Evolutionary conservation across 2,797 vertebrate species (phyloP), one percentile per base, ranked within the genome.

Genomic region (Rhynchonycteris naso): DNA sequence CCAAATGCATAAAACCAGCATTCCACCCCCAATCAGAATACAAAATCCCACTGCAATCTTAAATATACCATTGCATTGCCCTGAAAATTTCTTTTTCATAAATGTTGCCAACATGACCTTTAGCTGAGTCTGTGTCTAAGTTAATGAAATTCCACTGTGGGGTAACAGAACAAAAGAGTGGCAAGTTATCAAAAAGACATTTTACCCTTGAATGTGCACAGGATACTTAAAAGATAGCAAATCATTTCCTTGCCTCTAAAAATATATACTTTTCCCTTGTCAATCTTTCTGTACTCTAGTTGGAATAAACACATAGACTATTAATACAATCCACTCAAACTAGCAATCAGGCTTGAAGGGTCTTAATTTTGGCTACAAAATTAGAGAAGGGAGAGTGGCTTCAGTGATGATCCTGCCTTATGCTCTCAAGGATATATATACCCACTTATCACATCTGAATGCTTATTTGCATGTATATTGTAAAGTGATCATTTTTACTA

Each of bases 161-260:
- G 2, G 2, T 69, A 84, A 86, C 52, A 87, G 74, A 76, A n/a
- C 5, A 58, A 90, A 72, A 88, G 88, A 74, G 47, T 22, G 71
- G 5, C 71, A 19, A 83, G 54, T 50, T 79, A 65, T 90, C 71
- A 50, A 52, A 91, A 94, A 94, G 76, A 75, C 24, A 75, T 93
- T 83, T 80, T 58, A 92, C 10, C 69, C 30, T 75, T 52, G 38
- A 92, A 92, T 58, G 4, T 54, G 22, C 18, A 68, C 11, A 56
- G 33, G 54, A 28, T 66, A 78, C 91, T 88, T 93, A n/a, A 83
- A 89, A 91, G 74, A 75, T 4, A 54, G 3, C 68, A 79, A 93
- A 58, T 71, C 68, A 81, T 88, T 72, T 80, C 35, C 76, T 90
- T 94, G 84, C 33, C 75, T 82, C 81, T 97, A 80, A 93, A 92